phyloP scores from a whole-genome alignment of 2,888 invertebrate genomes.

The Plebejus anna region DNA sequence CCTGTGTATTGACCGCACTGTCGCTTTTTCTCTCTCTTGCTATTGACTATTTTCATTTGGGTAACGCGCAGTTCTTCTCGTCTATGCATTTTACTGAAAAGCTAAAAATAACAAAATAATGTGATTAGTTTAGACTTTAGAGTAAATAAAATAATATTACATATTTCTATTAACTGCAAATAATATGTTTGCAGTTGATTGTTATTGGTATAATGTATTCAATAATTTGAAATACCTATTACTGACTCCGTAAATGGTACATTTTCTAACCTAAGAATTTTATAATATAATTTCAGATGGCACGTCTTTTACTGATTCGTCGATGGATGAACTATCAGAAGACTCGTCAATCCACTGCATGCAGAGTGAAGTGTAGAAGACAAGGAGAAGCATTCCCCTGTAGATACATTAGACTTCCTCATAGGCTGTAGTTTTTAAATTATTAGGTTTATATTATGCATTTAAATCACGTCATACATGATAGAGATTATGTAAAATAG shows the following conservation, averaged over 20 bases:
- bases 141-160: no score
- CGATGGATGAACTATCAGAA: slow-evolving; percentile 91
- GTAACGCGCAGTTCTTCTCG: no score
- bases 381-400: background rate
- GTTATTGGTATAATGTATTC: no score
- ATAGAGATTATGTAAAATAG: background rate
- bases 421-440: slow-evolving; percentile 7
- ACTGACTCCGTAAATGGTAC: background rate
- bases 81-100: no score
- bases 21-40: no score
- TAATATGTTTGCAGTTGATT: no score
- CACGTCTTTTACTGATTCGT: slow-evolving; percentile 84
- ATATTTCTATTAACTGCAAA: no score
- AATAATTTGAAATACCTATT: background rate
- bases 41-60: no score
- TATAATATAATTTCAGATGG: slow-evolving; percentile 57
- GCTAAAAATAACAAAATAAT: no score
- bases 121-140: no score
- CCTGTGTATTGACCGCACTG: no score
- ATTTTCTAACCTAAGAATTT: background rate
- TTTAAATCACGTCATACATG: background rate
- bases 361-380: slow-evolving; percentile 85
- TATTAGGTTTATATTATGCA: slow-evolving; percentile 1
- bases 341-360: slow-evolving; percentile 92
- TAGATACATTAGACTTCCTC: slow-evolving; percentile 14